These are phyloP conservation scores for Erythrolamprus reginae DNA, from an alignment of 2,113 vertebrate genomes.

Conservation along the genomic window DNA sequence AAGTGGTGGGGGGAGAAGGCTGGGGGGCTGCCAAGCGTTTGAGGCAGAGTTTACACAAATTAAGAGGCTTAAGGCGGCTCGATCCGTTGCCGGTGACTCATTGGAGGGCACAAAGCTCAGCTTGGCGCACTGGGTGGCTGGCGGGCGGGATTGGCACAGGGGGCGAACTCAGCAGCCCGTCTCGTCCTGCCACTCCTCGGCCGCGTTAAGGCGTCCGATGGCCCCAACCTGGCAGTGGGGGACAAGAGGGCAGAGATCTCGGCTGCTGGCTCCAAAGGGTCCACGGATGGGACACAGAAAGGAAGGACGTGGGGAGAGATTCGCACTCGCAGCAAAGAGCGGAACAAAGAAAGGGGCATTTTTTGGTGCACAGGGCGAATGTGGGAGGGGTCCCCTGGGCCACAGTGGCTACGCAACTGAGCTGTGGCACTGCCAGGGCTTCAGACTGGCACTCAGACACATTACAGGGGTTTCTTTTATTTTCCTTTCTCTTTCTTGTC, in stretches of 20 bases:
- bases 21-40: neutral
- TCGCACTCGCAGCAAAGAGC: neutral
- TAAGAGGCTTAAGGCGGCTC: neutral
- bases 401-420: neutral
- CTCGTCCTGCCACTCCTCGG: neutral
- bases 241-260: neutral
- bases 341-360: neutral
- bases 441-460: neutral
- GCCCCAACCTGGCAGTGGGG: neutral
- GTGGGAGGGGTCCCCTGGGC: neutral
- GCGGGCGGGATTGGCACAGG: neutral
- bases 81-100: constrained; percentile 4
- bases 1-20: neutral
- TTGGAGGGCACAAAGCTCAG: neutral
- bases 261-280: no score
- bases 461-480: neutral
- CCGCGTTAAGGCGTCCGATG: neutral
- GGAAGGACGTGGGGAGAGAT: no score
- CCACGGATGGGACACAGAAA: no score
- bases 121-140: constrained; percentile 8
- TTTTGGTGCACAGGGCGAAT: neutral
- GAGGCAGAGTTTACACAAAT: constrained; percentile 15
- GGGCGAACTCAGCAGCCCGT: neutral
- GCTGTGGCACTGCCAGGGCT: neutral
- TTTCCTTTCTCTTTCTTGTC: rapidly evolving